Evolutionary conservation across 2,113 vertebrate species (phyloP).

Genomic region (Dicaeum eximium): DNA sequence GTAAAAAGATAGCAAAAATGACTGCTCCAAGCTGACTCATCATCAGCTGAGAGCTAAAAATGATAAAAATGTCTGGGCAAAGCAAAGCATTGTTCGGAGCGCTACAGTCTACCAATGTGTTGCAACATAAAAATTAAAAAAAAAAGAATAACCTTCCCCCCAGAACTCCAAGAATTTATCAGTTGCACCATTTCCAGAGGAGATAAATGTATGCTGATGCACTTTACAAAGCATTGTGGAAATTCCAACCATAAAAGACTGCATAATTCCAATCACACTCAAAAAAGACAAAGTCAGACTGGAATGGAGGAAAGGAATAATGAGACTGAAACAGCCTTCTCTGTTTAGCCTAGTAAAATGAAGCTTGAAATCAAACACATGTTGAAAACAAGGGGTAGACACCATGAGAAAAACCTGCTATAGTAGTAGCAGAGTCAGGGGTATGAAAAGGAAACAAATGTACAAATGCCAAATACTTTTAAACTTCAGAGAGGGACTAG

Average conservation of each 20-base stretch:
- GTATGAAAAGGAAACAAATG: neutral
- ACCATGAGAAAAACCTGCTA: neutral
- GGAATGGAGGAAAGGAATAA: neutral
- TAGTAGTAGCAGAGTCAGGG: neutral
- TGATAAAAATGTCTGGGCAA: neutral
- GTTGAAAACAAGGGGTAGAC: neutral
- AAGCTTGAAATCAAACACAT: neutral
- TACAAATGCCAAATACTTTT: neutral
- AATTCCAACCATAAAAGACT: neutral
- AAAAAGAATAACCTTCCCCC: no score
- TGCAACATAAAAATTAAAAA: neutral
- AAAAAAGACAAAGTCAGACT: neutral
- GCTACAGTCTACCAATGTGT: neutral
- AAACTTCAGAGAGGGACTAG: neutral
- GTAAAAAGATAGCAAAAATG: slow-evolving; percentile 17
- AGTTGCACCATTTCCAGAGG: neutral
- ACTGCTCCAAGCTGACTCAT: slow-evolving; percentile 41
- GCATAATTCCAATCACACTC: neutral
- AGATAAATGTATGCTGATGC: neutral
- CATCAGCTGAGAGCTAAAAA: slow-evolving; percentile 60
- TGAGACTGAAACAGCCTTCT: neutral
- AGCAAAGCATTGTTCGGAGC: neutral
- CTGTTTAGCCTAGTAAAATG: neutral
- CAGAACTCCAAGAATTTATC: neutral
- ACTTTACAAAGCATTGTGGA: neutral